These are phyloP conservation scores for Prinia subflava DNA, from an alignment of 2,113 vertebrate genomes.

Conservation along the genomic window DNA sequence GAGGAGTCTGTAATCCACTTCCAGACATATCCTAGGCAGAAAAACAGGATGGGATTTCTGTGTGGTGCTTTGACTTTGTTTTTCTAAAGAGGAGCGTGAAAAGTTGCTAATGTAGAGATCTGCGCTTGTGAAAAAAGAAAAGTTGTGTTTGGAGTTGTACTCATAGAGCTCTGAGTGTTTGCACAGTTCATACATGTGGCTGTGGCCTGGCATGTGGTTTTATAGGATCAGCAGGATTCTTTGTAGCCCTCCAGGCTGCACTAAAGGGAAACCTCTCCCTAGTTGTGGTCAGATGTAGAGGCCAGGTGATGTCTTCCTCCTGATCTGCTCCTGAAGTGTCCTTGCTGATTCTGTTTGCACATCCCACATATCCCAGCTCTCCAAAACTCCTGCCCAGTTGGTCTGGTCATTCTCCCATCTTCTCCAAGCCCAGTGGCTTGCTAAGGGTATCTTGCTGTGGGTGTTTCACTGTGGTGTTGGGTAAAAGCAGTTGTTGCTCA, in stretches of 20 bases:
- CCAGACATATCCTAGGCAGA: background rate
- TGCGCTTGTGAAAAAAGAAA: background rate
- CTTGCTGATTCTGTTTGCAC: background rate
- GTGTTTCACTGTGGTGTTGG: fast-evolving
- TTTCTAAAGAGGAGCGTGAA: background rate
- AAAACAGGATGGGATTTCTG: background rate
- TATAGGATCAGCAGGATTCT: background rate
- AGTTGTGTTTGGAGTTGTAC: background rate
- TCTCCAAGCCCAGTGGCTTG: background rate
- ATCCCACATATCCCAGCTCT: fast-evolving
- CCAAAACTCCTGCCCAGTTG: background rate
- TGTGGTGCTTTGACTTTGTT: background rate
- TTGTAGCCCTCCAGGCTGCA: background rate
- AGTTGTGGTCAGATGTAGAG: background rate
- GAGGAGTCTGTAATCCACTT: background rate
- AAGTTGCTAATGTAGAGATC: background rate
- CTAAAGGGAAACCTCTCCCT: background rate
- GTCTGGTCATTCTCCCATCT: fast-evolving
- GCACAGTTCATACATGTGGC: background rate
- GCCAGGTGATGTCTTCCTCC: background rate
- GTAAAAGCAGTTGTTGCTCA: background rate
- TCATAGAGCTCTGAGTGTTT: fast-evolving
- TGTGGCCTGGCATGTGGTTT: background rate
- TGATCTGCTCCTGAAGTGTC: background rate
- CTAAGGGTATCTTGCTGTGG: fast-evolving